A percentile compares a stretch with the other conserved stretches of the same genome.
These are phyloP conservation scores for Semotilus atromaculatus DNA, from an alignment of 2,797 vertebrate species.

Conservation along the genomic window DNA sequence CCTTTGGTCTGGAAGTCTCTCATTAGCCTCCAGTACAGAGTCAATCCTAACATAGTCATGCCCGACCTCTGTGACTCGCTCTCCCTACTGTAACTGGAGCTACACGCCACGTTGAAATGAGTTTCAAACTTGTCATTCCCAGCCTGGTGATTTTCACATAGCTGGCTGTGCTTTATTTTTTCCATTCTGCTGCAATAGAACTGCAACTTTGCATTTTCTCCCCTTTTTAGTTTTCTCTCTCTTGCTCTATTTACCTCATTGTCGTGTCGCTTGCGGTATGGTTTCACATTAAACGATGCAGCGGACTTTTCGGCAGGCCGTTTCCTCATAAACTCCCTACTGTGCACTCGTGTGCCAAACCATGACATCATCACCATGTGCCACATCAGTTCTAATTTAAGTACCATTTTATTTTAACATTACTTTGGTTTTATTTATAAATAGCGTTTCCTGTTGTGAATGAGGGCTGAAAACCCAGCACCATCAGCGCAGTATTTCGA, in stretches of 20 bases:
- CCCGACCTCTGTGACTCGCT: constrained; percentile 24
- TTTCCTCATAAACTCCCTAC: constrained; percentile 28
- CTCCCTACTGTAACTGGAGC: constrained; percentile 29
- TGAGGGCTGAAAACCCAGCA: constrained; percentile 9
- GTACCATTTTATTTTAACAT: neutral
- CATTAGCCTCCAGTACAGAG: constrained; percentile 28
- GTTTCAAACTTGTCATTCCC: constrained; percentile 32
- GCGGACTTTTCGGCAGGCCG: neutral
- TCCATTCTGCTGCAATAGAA: constrained; percentile 64
- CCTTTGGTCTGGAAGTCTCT: constrained; percentile 42
- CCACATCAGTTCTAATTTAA: neutral
- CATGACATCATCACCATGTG: constrained; percentile 41
- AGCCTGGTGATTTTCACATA: constrained; percentile 11
- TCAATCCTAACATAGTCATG: constrained; percentile 32
- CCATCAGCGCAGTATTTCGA: constrained; percentile 43
- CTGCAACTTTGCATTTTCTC: constrained; percentile 26
- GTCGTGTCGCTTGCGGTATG: constrained; percentile 65
- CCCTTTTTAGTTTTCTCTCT: neutral
- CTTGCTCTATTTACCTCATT: constrained; percentile 59
- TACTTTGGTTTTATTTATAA: constrained; percentile 41
- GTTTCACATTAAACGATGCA: constrained; percentile 27
- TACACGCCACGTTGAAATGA: constrained; percentile 1
- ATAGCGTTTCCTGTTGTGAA: constrained; percentile 47
- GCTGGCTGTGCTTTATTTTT: constrained; percentile 64
- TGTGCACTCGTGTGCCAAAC: neutral